Percentiles rank a stretch among this genome's conserved stretches.
Conservation (phyloP, 2,797 vertebrate genomes). For the Oreochromis mossambicus region DNA sequence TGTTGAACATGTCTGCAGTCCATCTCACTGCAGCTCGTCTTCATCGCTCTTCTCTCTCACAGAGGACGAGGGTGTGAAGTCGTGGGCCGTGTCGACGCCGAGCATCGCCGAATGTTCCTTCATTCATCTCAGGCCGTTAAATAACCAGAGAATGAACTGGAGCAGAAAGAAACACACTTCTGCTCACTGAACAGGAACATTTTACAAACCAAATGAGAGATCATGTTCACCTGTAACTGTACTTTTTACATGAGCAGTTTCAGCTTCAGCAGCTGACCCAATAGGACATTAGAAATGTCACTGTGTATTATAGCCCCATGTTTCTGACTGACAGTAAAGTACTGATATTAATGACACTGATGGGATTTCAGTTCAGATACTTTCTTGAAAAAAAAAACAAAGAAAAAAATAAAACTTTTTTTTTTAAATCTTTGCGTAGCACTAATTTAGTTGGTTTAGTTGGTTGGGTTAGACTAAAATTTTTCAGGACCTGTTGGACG, state of each 20-base stretch:
- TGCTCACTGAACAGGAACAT: constrained; percentile 7
- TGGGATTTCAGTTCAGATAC: neutral
- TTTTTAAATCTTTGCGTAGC: neutral
- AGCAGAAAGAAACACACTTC: neutral
- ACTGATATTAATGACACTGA: neutral
- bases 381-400: neutral
- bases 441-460: neutral
- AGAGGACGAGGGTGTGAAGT: constrained; percentile 42
- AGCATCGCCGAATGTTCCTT: constrained; percentile 24
- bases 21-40: neutral
- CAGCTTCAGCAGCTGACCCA: neutral
- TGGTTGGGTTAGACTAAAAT: neutral
- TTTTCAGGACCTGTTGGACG: neutral
- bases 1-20: neutral
- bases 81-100: constrained; percentile 12
- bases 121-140: constrained; percentile 38
- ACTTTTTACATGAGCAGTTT: neutral
- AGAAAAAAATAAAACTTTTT: neutral
- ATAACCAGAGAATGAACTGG: neutral
- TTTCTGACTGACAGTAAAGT: neutral
- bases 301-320: neutral
- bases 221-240: neutral
- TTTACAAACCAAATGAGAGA: neutral
- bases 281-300: neutral
- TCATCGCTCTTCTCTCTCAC: constrained; percentile 27